Evolutionary conservation across 2,113 vertebrate species (phyloP), one percentile per base, ranked within the genome.

Genomic region (Macrotis lagotis): DNA sequence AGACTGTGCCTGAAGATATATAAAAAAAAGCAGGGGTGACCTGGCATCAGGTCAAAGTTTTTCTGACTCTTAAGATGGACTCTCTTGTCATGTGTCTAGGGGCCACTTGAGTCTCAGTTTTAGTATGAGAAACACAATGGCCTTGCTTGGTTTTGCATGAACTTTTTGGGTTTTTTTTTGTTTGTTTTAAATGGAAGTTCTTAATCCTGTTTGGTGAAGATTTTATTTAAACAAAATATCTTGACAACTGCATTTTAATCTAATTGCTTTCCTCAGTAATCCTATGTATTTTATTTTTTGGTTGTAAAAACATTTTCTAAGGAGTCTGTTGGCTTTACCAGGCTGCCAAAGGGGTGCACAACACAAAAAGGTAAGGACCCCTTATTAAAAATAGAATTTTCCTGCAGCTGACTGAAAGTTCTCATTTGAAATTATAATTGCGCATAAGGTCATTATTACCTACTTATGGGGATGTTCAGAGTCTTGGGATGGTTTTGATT

Each of bases 351-450:
- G n/a, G n/a, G 37, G 5, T 83, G 16, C 7, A 44, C 66, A 7
- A 44, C 66, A 74, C 19, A 83, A 22, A 83, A 44, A 44, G n/a
- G 44, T 83, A 74, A 74, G n/a, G 24, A 19, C 16, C 16, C n/a
- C 16, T 89, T 92, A 97, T 88, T n/a, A 51, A 93, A 26, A 51
- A 51, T 88, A 91, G 12, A 74, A 89, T 92, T 92, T 95, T 90
- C 93, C 90, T 93, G 92, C 0, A 94, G 28, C 88, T 74, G 89
- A 53, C 8, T 91, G 90, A 95, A 94, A 97, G 59, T 93, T 96
- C 48, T 94, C 88, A 14, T 37, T 92, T 91, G 94, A 94, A 47
- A 92, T 95, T 83, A n/a, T 96, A 97, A 92, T 90, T 47, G 44
- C 91, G 51, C 28, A 59, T 19, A 89, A 22, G 9, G n/a, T 91